Conservation (phyloP, 2,113 vertebrate species). For the Anguilla rostrata region DNA sequence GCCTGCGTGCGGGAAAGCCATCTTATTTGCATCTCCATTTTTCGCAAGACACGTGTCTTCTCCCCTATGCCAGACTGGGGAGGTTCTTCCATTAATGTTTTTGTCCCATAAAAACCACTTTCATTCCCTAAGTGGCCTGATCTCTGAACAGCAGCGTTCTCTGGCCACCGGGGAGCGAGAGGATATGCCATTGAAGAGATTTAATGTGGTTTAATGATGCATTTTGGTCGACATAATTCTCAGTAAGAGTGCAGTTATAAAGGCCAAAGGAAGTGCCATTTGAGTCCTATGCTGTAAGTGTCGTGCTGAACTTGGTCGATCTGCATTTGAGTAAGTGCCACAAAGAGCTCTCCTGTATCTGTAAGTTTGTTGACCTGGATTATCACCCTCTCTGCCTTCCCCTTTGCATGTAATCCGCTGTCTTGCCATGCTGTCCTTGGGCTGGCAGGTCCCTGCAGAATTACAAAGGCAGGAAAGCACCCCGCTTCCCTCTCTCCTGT, state of each 20-base stretch:
- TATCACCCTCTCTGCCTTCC: background rate
- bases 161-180: background rate
- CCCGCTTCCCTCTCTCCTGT: background rate
- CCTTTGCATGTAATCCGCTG: background rate
- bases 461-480: slow-evolving; percentile 24
- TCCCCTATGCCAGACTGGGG: background rate
- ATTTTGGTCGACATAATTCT: slow-evolving; percentile 27
- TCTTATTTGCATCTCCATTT: background rate
- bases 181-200: background rate
- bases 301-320: background rate
- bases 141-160: background rate
- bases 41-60: background rate
- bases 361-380: background rate
- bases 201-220: slow-evolving; percentile 27
- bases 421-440: background rate
- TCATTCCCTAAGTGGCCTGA: background rate
- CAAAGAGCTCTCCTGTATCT: background rate
- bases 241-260: background rate
- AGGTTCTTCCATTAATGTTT: background rate
- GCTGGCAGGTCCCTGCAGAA: background rate
- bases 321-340: background rate
- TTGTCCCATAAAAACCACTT: background rate
- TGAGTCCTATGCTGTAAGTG: slow-evolving; percentile 14
- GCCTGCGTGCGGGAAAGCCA: background rate
- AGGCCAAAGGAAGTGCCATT: background rate